Conservation (phyloP, 2,888 invertebrate genomes). For the Andrena fulva region DNA sequence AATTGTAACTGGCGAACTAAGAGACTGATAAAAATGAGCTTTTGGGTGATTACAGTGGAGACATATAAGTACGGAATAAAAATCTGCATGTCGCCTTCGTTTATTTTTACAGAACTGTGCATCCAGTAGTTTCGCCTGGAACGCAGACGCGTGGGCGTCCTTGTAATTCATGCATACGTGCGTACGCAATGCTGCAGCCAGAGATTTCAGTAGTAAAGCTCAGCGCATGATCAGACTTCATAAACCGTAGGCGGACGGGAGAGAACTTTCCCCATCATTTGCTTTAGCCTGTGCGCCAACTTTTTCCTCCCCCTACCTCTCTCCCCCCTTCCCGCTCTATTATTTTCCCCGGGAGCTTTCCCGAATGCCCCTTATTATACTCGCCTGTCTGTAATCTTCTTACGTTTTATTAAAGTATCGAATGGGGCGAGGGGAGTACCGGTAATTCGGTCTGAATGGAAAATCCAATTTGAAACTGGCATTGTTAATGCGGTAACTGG, state of each 20-base stretch:
- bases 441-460: background rate
- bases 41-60: too few relatives aligned
- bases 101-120: conserved; percentile 1
- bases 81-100: background rate
- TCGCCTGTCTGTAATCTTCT: conserved; percentile 8
- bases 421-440: background rate
- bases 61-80: too few relatives aligned
- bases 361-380: conserved; percentile 6
- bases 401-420: conserved; percentile 18
- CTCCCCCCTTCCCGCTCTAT: background rate
- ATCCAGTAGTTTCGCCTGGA: conserved; percentile 1
- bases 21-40: too few relatives aligned
- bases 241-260: conserved; percentile 10
- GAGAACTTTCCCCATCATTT: conserved; percentile 15
- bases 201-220: conserved; percentile 49
- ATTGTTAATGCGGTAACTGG: background rate
- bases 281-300: background rate
- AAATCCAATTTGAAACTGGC: background rate
- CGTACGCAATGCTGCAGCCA: background rate
- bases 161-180: conserved; percentile 19
- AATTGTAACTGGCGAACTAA: too few relatives aligned
- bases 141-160: conserved; percentile 2
- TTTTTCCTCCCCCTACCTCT: background rate
- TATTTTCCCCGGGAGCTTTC: conserved; percentile 1
- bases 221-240: conserved; percentile 36